phyloP scores from a whole-genome alignment of 1,140 invertebrate genomes.

The Trachelipus rathkii region DNA sequence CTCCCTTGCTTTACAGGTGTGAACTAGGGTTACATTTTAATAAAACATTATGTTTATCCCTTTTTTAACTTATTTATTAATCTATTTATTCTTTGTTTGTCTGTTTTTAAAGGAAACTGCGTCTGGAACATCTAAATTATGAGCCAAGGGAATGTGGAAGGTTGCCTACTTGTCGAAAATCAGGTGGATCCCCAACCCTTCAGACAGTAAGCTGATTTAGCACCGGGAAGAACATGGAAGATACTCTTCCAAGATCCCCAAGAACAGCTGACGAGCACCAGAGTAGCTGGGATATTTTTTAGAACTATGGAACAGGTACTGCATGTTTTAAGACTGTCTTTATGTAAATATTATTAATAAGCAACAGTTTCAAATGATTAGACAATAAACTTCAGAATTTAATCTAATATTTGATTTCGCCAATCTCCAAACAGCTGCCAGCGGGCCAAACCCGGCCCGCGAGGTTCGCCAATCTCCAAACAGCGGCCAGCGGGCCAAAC shows the following conservation, averaged over 20 bases:
- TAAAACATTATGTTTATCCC: background rate
- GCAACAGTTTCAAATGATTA: no score
- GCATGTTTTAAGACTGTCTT: no score
- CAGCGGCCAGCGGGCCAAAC: no score
- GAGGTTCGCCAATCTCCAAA: no score
- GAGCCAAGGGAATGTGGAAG: conserved; percentile 68
- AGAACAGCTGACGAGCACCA: conserved; percentile 69
- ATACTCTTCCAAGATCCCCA: conserved; percentile 65
- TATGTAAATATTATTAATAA: no score
- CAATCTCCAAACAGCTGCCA: no score
- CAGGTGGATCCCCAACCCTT: conserved; percentile 63
- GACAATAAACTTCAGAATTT: no score
- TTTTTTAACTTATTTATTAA: no score
- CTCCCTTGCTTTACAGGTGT: no score
- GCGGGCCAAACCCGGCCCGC: no score
- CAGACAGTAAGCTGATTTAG: conserved; percentile 65
- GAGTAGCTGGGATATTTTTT: conserved; percentile 71
- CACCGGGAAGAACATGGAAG: conserved; percentile 67
- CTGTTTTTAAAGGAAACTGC: conserved; percentile 35
- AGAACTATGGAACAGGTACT: conserved; percentile 64
- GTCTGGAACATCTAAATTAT: conserved; percentile 68
- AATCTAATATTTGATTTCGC: no score
- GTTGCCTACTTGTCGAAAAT: conserved; percentile 70
- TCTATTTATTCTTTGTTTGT: background rate
- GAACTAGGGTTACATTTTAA: background rate